Conservation (phyloP, 2,113 vertebrate species). For the Manacus vitellinus region DNA sequence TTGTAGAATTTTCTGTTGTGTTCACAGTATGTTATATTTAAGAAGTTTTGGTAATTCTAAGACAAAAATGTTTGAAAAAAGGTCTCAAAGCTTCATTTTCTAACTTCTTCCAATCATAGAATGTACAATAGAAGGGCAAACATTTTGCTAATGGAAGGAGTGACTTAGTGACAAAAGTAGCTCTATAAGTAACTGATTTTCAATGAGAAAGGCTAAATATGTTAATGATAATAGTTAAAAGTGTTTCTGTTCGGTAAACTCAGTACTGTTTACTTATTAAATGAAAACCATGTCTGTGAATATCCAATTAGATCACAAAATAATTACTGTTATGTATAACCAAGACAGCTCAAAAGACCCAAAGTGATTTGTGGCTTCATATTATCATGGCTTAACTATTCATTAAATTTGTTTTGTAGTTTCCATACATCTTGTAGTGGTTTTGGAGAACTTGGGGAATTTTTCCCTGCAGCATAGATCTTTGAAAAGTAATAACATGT, state of each 20-base stretch:
- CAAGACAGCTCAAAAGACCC: background rate
- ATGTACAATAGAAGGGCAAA: background rate
- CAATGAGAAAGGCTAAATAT: background rate
- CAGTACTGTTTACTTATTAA: background rate
- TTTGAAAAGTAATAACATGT: background rate
- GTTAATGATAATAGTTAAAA: background rate
- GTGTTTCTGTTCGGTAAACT: background rate
- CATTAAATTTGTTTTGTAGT: background rate
- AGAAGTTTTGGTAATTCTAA: background rate
- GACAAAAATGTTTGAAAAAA: background rate
- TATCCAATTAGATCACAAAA: background rate
- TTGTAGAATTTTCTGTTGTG: background rate
- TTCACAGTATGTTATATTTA: background rate
- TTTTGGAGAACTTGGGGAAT: background rate
- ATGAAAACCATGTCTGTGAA: slow-evolving; percentile 15
- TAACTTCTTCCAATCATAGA: background rate
- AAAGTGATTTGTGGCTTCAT: background rate
- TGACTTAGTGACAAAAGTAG: background rate
- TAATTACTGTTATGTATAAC: background rate
- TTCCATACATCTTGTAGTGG: background rate
- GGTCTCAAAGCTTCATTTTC: background rate
- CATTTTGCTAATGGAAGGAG: background rate
- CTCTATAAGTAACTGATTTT: background rate
- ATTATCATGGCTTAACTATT: background rate
- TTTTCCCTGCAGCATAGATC: background rate